Percentiles rank a stretch among this genome's conserved stretches.
Conservation (phyloP, 2,113 vertebrate genomes). For the Suricata suricatta region DNA sequence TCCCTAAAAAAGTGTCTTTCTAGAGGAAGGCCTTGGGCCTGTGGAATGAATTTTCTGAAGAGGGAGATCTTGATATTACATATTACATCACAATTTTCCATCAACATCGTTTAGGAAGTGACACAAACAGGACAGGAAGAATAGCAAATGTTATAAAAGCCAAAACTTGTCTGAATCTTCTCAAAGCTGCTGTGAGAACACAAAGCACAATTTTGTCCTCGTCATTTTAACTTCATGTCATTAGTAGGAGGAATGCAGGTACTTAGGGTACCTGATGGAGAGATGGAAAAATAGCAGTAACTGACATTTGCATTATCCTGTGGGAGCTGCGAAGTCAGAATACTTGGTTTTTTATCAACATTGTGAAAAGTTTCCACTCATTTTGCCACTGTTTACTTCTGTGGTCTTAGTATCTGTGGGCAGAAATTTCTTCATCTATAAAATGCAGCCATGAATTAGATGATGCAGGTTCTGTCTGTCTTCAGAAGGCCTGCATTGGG, state of each 20-base stretch:
- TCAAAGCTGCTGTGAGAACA: neutral
- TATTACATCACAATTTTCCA: neutral
- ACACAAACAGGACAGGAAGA: neutral
- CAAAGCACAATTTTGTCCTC: neutral
- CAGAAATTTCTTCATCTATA: neutral
- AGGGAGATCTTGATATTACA: neutral
- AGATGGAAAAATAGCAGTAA: neutral
- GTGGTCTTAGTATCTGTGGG: neutral
- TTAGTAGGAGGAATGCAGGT: neutral
- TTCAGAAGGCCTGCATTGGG: neutral
- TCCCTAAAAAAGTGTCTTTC: neutral
- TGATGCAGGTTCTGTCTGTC: neutral
- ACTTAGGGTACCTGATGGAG: neutral
- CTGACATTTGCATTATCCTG: neutral
- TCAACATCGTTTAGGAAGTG: neutral
- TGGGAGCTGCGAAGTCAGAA: neutral
- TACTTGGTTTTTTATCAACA: neutral
- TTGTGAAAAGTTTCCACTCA: neutral
- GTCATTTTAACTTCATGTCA: neutral
- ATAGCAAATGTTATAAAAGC: neutral
- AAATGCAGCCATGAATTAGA: neutral
- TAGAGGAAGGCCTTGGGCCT: neutral
- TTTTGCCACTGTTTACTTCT: slow-evolving; percentile 4
- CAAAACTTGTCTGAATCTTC: neutral
- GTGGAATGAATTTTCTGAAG: slow-evolving; percentile 13